These are phyloP conservation scores for Lineus longissimus DNA, from an alignment of 1,140 invertebrate genomes.

Conservation along the genomic window DNA sequence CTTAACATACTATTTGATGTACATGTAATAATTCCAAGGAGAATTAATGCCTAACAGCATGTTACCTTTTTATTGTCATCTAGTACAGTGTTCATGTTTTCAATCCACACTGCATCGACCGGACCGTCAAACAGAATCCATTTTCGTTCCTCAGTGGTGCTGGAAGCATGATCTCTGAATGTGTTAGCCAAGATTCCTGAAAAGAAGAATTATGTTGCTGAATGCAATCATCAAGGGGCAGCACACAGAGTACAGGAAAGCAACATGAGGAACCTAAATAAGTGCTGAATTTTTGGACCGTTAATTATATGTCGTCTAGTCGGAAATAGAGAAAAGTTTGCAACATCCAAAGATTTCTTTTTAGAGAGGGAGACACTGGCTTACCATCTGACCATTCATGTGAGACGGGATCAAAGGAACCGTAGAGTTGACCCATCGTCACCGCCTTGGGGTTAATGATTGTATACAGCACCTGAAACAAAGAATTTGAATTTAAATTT, in stretches of 20 bases:
- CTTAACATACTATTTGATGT: too few relatives aligned
- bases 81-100: slow-evolving; percentile 56
- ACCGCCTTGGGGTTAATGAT: slow-evolving; percentile 55
- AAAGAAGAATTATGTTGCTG: slow-evolving; percentile 11
- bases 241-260: too few relatives aligned
- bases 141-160: slow-evolving; percentile 41
- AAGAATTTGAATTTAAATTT: too few relatives aligned
- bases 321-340: too few relatives aligned
- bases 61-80: slow-evolving; percentile 55
- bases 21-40: too few relatives aligned
- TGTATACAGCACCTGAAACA: slow-evolving; percentile 36
- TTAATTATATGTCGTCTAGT: too few relatives aligned
- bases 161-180: slow-evolving; percentile 51
- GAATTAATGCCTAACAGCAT: too few relatives aligned
- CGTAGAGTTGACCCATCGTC: slow-evolving; percentile 55
- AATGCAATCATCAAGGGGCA: neutral
- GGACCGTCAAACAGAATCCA: slow-evolving; percentile 59
- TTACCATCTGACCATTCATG: slow-evolving; percentile 55
- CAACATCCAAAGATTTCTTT: too few relatives aligned
- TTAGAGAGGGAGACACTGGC: too few relatives aligned
- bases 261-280: too few relatives aligned
- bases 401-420: slow-evolving; percentile 53
- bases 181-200: slow-evolving; percentile 60
- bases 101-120: slow-evolving; percentile 55
- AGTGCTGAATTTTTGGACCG: too few relatives aligned